These are phyloP conservation scores for Ophonus ardosiacus DNA, from an alignment of 2,888 invertebrate genomes.

Conservation along the genomic window DNA sequence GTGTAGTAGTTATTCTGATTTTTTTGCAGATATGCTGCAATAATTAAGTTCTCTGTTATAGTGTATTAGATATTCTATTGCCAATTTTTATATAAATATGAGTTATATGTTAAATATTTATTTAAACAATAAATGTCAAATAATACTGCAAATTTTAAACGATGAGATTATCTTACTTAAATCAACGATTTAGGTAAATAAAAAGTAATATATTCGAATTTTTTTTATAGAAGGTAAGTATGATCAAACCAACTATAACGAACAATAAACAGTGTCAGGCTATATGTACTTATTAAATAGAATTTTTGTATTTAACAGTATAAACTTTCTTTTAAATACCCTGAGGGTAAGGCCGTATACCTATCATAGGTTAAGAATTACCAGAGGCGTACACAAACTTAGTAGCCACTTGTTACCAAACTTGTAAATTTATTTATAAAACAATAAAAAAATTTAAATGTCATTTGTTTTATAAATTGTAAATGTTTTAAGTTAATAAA, in stretches of 20 bases:
- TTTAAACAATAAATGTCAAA: conserved; percentile 50
- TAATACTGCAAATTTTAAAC: conserved; percentile 37
- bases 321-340: conserved; percentile 44
- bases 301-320: conserved; percentile 37
- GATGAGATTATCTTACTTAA: conserved; percentile 21
- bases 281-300: background rate
- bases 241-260: background rate
- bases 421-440: conserved; percentile 20
- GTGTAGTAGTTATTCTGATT: conserved; percentile 44
- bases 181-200: conserved; percentile 25
- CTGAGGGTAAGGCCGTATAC: conserved; percentile 27
- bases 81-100: conserved; percentile 51
- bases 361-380: conserved; percentile 30
- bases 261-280: conserved; percentile 11
- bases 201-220: background rate
- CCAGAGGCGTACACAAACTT: conserved; percentile 28
- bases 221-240: conserved; percentile 31
- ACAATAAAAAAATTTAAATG: conserved; percentile 9
- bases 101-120: conserved; percentile 52
- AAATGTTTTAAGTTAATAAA: conserved; percentile 8
- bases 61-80: conserved; percentile 47
- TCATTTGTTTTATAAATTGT: conserved; percentile 10
- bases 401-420: conserved; percentile 11
- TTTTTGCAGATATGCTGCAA: conserved; percentile 37
- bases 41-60: conserved; percentile 47